These are phyloP conservation scores for Drepanosiphum platanoidis DNA, from an alignment of 2,888 invertebrate genomes.

Conservation along the genomic window DNA sequence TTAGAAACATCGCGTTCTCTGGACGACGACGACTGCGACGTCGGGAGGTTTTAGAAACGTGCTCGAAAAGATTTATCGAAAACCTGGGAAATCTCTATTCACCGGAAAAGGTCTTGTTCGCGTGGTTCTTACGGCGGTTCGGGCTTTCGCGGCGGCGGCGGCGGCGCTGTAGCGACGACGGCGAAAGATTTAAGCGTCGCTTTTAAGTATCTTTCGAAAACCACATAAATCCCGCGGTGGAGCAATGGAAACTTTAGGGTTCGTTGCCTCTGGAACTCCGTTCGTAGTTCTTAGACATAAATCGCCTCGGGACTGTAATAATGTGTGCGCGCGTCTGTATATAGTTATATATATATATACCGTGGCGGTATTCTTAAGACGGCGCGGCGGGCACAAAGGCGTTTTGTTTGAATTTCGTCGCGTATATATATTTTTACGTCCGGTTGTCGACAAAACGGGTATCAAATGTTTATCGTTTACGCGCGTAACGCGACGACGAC, in stretches of 20 bases:
- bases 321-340: not conserved
- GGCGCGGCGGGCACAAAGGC: not conserved
- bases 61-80: conserved; percentile 48
- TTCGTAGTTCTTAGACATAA: conserved; percentile 43
- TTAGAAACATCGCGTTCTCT: not conserved
- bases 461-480: no score
- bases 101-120: conserved; percentile 37
- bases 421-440: conserved; percentile 7
- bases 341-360: not conserved
- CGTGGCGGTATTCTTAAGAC: conserved; percentile 1
- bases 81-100: conserved; percentile 35
- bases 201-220: conserved; percentile 54
- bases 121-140: conserved; percentile 13
- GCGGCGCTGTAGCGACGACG: conserved; percentile 30
- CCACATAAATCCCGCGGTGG: conserved; percentile 45
- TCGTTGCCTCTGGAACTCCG: conserved; percentile 29
- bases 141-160: no score
- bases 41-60: not conserved
- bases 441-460: no score
- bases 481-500: no score
- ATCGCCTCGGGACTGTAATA: conserved; percentile 29
- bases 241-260: conserved; percentile 53
- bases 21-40: not conserved
- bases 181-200: conserved; percentile 53
- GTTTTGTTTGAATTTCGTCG: conserved; percentile 34